phyloP scores from a whole-genome alignment of 2,113 vertebrate species.

The Labeo rohita region DNA sequence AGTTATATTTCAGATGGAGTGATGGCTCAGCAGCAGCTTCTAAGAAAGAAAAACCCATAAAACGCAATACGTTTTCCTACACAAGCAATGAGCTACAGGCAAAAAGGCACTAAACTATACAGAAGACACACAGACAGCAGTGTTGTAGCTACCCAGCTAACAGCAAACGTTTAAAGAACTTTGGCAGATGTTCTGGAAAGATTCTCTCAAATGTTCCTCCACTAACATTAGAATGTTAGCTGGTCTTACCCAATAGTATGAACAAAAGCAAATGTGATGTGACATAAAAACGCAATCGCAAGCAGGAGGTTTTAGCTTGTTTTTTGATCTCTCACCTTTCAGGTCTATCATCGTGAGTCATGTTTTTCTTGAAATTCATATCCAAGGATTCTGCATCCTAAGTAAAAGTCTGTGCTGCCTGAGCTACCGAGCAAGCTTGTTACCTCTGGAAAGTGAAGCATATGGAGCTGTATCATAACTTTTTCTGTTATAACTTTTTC shows the following conservation, averaged over 20 bases:
- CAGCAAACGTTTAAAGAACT: neutral
- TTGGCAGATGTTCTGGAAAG: neutral
- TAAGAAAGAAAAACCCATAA: slow-evolving; percentile 14
- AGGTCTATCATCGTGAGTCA: too few relatives aligned
- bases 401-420: too few relatives aligned
- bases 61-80: neutral
- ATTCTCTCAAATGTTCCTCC: neutral
- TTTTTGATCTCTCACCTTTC: too few relatives aligned
- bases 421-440: too few relatives aligned
- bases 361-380: too few relatives aligned
- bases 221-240: neutral
- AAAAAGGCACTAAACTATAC: neutral
- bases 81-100: neutral
- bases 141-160: neutral
- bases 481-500: too few relatives aligned
- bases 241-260: neutral
- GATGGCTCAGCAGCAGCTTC: slow-evolving; percentile 10
- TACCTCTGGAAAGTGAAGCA: too few relatives aligned
- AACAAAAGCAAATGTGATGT: too few relatives aligned
- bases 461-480: too few relatives aligned
- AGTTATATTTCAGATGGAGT: slow-evolving; percentile 23
- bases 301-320: too few relatives aligned
- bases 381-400: too few relatives aligned
- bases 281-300: too few relatives aligned
- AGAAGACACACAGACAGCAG: neutral